phyloP scores from a whole-genome alignment of 2,888 invertebrate genomes.

The Alentia gelatinosa region DNA sequence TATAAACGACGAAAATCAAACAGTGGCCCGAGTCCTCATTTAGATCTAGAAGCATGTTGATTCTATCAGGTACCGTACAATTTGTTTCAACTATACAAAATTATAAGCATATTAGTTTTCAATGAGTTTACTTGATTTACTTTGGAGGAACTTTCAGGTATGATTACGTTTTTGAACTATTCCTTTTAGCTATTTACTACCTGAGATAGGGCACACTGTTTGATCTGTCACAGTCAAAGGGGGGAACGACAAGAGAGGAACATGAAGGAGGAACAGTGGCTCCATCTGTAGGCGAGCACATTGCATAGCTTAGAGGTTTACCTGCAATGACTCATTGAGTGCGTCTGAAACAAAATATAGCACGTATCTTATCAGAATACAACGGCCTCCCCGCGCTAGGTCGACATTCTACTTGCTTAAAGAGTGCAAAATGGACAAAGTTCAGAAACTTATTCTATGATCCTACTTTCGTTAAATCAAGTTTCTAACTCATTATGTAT shows the following conservation, averaged over 20 bases:
- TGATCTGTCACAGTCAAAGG: not conserved
- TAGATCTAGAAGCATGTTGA: not conserved
- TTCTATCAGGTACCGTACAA: no score
- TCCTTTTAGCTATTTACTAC: no score
- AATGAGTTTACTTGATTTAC: no score
- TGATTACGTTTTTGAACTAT: no score
- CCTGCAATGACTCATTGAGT: slow-evolving; percentile 34
- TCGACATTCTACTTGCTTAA: not conserved
- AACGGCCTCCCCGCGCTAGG: not conserved
- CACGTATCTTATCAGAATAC: not conserved
- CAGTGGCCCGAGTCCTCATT: not conserved
- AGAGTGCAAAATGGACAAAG: not conserved
- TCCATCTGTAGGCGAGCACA: slow-evolving; percentile 12
- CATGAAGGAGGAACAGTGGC: not conserved
- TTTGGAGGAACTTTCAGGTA: no score
- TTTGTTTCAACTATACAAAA: no score
- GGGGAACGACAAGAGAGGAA: not conserved
- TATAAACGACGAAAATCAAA: not conserved
- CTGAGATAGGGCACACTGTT: not conserved
- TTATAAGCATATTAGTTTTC: no score
- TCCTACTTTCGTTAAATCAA: no score
- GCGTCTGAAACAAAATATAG: slow-evolving; percentile 23
- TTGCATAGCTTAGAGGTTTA: slow-evolving; percentile 11
- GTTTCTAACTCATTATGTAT: no score
- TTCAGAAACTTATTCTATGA: no score